Evolutionary conservation across 1,140 invertebrate species (phyloP).

Genomic region (Hypothenemus hampei): DNA sequence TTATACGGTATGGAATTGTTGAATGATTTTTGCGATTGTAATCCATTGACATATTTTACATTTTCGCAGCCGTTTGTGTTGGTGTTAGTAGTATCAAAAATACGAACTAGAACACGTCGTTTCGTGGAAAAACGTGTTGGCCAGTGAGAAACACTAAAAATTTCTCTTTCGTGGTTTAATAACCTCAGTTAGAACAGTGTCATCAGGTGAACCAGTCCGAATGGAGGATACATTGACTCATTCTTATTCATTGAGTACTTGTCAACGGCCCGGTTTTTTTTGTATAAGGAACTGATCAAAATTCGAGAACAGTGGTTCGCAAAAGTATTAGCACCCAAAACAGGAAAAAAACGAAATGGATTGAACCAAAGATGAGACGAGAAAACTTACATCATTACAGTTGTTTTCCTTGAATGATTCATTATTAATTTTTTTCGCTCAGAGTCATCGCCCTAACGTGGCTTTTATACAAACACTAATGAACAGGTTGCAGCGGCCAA

Average conservation of each 20-base stretch:
- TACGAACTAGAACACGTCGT: not conserved
- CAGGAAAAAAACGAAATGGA: too few relatives aligned
- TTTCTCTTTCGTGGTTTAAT: not conserved
- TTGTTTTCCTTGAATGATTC: constrained; percentile 36
- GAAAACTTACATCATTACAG: constrained; percentile 20
- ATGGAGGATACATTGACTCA: not conserved
- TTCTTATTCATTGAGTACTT: constrained; percentile 8
- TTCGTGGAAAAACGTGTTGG: not conserved
- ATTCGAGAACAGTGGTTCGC: too few relatives aligned
- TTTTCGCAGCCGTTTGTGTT: not conserved
- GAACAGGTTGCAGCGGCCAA: constrained; percentile 18
- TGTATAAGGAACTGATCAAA: constrained; percentile 8
- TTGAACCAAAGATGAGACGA: too few relatives aligned
- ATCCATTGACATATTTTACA: not conserved
- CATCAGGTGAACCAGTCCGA: constrained; percentile 7
- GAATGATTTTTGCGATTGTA: not conserved
- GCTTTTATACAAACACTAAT: constrained; percentile 25
- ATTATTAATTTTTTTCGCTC: constrained; percentile 26
- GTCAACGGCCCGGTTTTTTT: constrained; percentile 1
- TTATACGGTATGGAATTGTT: too few relatives aligned
- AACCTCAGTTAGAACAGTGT: not conserved
- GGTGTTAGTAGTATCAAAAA: not conserved
- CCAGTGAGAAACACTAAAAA: not conserved
- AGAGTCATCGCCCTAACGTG: constrained; percentile 28
- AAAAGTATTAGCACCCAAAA: too few relatives aligned